Evolutionary conservation across 2,797 vertebrate genomes (phyloP), one percentile per base, ranked within the genome.

Genomic region (Argyrosomus regius): DNA sequence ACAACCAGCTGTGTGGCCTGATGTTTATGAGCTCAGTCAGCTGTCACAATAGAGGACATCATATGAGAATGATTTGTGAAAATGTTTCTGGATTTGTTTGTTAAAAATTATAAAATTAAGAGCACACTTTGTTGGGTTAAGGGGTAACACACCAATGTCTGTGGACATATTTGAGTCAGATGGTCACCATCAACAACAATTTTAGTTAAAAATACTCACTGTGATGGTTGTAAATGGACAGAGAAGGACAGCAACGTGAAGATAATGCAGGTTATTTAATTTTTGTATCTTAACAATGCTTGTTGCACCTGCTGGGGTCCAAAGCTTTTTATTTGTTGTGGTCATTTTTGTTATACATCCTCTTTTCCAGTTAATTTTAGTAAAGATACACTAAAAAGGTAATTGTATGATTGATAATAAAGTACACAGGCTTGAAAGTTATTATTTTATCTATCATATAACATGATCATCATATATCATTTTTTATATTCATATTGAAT

Each of bases 21-120:
- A 62, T 69, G 46, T 79, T 78, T 18, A 49, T 76, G 54, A 81
- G 20, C n/a, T 72, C 66, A 65, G 63, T 82, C n/a, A 70, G 2
- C 49, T 74, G 4, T 35, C 43, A 60, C 20, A 75, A 67, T n/a
- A 5, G 26, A 9, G 16, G 43, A 67, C 70, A 85, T 22, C 73
- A 85, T 22, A 20, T 77, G 67, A 22, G 2, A 81, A 35, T 60
- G 17, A 60, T 85, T 64, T 67, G 6, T 48, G 2, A 54, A 70
- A 57, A 72, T 57, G 20, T 68, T n/a, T 54, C 28, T 24, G 11
- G 28, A 70, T 74, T 65, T 54, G n/a, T 71, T 63, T 76, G 46
- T 28, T 65, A 6, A 24, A 11, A 77, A 52, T 26, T 22, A 3
- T 60, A 4, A 78, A 68, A 75, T 71, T 18, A 66, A 22, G n/a